Percentiles rank a stretch among this genome's conserved stretches.
Conservation (phyloP, 2,888 invertebrate genomes). For the Machimus atricapillus region DNA sequence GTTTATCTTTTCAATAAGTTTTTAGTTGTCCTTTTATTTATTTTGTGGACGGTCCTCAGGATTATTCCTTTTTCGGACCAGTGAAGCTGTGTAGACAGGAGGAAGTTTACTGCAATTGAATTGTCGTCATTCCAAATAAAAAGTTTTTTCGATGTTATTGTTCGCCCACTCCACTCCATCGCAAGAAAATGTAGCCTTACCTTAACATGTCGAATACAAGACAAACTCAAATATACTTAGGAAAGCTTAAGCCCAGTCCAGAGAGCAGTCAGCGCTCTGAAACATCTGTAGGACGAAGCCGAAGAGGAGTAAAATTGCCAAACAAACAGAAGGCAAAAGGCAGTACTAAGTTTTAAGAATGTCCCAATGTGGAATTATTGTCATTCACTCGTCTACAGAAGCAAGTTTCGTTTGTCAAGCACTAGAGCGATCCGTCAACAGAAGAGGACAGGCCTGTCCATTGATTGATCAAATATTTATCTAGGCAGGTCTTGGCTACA, state of each 20-base stretch:
- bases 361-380: conserved; percentile 21
- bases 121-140: conserved; percentile 39
- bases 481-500: background rate
- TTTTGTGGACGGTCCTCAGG: conserved; percentile 22
- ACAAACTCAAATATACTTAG: conserved; percentile 26
- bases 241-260: background rate
- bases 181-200: conserved; percentile 9
- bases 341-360: conserved; percentile 26
- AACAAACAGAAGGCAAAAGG: conserved; percentile 18
- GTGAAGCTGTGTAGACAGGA: conserved; percentile 42
- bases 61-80: conserved; percentile 4
- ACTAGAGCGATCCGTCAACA: conserved; percentile 20
- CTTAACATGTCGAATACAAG: conserved; percentile 27
- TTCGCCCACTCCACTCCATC: background rate
- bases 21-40: conserved; percentile 22
- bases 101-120: conserved; percentile 45
- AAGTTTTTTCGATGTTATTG: conserved; percentile 27
- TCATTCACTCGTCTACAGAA: background rate
- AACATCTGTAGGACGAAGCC: background rate
- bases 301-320: conserved; percentile 14
- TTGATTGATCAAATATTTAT: conserved; percentile 20
- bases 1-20: conserved; percentile 23
- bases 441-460: conserved; percentile 1
- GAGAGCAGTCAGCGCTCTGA: background rate
- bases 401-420: conserved; percentile 2